phyloP scores from a whole-genome alignment of 2,797 vertebrate genomes.

The Tangara arthus region DNA sequence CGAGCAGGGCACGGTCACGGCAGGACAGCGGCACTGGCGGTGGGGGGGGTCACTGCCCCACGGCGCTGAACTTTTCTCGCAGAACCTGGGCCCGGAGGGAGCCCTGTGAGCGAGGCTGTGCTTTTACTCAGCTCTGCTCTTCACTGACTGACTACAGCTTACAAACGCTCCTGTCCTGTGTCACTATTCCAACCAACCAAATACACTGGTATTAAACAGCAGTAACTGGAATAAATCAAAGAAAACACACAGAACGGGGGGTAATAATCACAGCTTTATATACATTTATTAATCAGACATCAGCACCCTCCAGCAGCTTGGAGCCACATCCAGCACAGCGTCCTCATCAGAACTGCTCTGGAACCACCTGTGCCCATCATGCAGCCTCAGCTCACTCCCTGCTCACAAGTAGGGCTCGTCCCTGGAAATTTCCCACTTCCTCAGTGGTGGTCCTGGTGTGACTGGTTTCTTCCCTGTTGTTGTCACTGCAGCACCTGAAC shows the following conservation, averaged over 20 bases:
- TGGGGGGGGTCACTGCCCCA: neutral
- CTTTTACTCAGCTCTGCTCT: neutral
- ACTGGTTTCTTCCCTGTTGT: slow-evolving; percentile 77
- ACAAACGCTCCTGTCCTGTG: neutral
- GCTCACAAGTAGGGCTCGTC: slow-evolving; percentile 87
- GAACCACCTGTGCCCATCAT: fast-evolving
- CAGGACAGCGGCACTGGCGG: neutral
- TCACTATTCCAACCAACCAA: neutral
- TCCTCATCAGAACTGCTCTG: neutral
- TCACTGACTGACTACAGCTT: neutral
- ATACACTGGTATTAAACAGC: neutral
- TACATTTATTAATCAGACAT: slow-evolving; percentile 21
- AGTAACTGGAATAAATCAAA: neutral
- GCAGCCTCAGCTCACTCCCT: neutral
- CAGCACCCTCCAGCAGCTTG: neutral
- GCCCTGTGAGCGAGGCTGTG: neutral
- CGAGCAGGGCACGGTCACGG: neutral
- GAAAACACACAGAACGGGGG: fast-evolving
- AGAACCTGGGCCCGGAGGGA: no score
- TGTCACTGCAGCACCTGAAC: slow-evolving; percentile 68
- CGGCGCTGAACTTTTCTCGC: neutral
- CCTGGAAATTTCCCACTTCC: slow-evolving; percentile 81
- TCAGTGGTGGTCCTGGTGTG: slow-evolving; percentile 75
- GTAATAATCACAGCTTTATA: neutral
- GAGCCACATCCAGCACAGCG: neutral